Base-by-base conservation (phyloP, 2,888 invertebrate species). In the Mimachlamys varia region DNA sequence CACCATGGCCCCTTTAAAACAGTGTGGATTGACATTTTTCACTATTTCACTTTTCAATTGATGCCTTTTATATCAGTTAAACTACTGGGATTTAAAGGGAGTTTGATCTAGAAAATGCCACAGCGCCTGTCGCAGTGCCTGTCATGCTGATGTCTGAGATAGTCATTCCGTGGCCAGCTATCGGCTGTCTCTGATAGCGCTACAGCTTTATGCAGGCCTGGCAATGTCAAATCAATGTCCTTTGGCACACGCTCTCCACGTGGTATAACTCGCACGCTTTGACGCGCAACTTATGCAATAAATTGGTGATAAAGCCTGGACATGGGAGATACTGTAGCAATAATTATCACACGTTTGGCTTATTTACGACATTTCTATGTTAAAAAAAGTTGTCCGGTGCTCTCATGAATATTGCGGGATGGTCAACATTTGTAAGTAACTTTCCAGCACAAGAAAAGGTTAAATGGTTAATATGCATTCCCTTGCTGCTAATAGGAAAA, bases 401-500 rank as follows among this genome's bases (percentile, higher is more conserved):
- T 76, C 76, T 76, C 76, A 76, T 76, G 76, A 76, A 76, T 76
- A 76, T 76, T 76, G 76, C 76, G 27, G 33, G 76, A 76, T 76
- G 27, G 76, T 76, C 76, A 27, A 33, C 76, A 27, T 76, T 27
- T 27, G 10, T 76, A 76, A 33, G 33, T 76, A 33, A 76, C 22
- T 27, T 76, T 76, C 76, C 33, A 15, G 33, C 76, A 76, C 76
- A 27, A 76, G 76, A 12, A 76, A 76, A 76, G 76, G 76, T 76
- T 76, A 76, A 76, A 76, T 76, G 76, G 76, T 22, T 76, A 27
- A 76, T 76, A 13, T 76, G 76, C 76, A 76, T 76, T 33, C 76
- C 76, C 76, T 76, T 76, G 76, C 27, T 76, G 76, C 76, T 76
- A 76, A 76, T 76, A 76, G 76, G 76, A 76, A 76, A 76, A 76